phyloP scores from a whole-genome alignment of 2,888 invertebrate species.

The Troides oblongomaculatus region DNA sequence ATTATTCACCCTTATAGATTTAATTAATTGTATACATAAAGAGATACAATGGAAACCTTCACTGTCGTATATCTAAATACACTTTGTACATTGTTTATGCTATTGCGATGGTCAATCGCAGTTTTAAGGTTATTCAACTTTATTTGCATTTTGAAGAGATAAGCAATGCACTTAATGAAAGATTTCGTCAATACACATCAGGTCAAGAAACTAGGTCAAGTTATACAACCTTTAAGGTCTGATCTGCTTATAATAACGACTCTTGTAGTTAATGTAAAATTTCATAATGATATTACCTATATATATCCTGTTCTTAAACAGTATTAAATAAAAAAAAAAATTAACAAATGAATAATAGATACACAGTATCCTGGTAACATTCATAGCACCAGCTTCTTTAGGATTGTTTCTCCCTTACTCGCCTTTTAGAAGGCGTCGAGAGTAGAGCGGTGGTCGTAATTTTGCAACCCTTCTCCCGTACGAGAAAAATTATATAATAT shows the following conservation, averaged over 20 bases:
- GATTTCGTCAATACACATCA: slow-evolving; percentile 22
- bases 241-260: background rate
- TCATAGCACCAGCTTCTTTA: no score
- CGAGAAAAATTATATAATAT: background rate
- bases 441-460: no score
- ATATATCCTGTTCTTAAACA: background rate
- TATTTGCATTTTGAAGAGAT: slow-evolving; percentile 25
- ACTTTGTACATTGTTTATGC: background rate
- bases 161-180: slow-evolving; percentile 23
- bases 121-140: slow-evolving; percentile 12
- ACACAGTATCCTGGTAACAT: no score
- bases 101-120: background rate
- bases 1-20: background rate
- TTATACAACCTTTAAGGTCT: slow-evolving; percentile 7
- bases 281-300: background rate
- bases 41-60: background rate
- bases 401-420: no score
- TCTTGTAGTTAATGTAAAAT: background rate
- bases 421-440: no score
- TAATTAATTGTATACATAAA: background rate
- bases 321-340: no score
- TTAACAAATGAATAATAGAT: no score
- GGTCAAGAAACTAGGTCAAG: slow-evolving; percentile 26
- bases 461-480: no score
- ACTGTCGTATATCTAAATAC: background rate